phyloP scores from a whole-genome alignment of 2,113 vertebrate genomes.

The Toxotes chatareus region DNA sequence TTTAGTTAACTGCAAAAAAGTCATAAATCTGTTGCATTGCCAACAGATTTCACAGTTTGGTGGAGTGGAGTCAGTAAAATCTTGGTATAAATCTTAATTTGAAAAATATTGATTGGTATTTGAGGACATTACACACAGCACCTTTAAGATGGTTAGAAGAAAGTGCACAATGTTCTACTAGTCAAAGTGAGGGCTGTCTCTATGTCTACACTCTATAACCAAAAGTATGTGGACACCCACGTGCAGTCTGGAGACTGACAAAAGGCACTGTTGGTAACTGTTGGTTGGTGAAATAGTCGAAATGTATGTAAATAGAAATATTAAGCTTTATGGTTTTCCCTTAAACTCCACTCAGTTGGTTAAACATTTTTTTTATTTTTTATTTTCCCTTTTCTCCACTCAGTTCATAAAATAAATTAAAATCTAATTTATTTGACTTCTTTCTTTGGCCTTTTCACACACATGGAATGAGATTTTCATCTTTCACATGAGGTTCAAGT shows the following conservation, averaged over 20 bases:
- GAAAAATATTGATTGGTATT: neutral
- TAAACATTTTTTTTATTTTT: neutral
- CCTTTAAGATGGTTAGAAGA: slow-evolving; percentile 20
- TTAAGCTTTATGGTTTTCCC: neutral
- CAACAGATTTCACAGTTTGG: neutral
- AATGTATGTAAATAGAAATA: neutral
- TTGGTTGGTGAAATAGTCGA: neutral
- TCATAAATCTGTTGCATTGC: neutral
- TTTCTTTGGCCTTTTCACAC: too few species aligned
- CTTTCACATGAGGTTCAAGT: neutral
- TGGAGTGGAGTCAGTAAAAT: neutral
- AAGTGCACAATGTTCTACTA: neutral
- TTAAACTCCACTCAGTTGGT: neutral
- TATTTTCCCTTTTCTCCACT: neutral
- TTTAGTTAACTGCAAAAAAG: neutral
- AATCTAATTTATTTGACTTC: neutral
- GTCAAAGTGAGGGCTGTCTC: neutral
- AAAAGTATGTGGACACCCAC: neutral
- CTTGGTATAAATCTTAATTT: neutral
- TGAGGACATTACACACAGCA: slow-evolving; percentile 22
- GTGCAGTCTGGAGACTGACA: neutral
- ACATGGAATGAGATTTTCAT: too few species aligned
- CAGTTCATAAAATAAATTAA: neutral
- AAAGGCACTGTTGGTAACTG: neutral
- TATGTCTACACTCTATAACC: neutral